Evolutionary conservation across 2,113 vertebrate species (phyloP).

Genomic region (Zingel zingel): DNA sequence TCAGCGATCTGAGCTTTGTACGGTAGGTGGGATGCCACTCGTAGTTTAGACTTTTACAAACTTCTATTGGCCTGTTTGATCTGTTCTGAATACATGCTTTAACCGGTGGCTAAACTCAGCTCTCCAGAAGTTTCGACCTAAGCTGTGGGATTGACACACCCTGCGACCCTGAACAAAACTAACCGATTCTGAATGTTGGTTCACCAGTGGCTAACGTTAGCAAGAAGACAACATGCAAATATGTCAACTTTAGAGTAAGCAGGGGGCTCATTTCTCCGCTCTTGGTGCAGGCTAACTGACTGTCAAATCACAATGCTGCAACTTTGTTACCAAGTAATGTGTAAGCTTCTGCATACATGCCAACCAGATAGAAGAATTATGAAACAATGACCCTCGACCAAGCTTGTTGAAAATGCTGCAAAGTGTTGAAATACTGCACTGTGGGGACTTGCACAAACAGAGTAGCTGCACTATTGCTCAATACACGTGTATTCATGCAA

Average conservation of each 20-base stretch:
- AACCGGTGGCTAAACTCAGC: too few relatives aligned
- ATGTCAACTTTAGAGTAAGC: background rate
- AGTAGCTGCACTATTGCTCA: slow-evolving; percentile 30
- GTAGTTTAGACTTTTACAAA: background rate
- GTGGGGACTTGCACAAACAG: slow-evolving; percentile 47
- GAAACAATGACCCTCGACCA: slow-evolving; percentile 5
- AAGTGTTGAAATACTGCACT: slow-evolving; percentile 49
- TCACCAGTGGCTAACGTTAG: background rate
- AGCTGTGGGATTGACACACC: background rate
- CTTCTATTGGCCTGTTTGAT: background rate
- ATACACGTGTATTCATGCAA: slow-evolving; percentile 23
- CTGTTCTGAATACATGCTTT: background rate
- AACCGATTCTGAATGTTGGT: background rate
- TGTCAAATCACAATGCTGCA: background rate
- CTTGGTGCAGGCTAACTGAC: background rate
- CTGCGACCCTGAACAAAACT: background rate
- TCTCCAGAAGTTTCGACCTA: background rate
- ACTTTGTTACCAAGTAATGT: background rate
- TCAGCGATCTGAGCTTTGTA: background rate
- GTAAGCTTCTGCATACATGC: background rate
- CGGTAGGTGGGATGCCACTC: background rate
- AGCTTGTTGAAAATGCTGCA: background rate
- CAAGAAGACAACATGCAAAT: background rate
- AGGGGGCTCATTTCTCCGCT: background rate
- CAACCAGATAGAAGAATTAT: slow-evolving; percentile 1